These are phyloP conservation scores for Strigops habroptila DNA, from an alignment of 2,113 vertebrate genomes.

Conservation along the genomic window DNA sequence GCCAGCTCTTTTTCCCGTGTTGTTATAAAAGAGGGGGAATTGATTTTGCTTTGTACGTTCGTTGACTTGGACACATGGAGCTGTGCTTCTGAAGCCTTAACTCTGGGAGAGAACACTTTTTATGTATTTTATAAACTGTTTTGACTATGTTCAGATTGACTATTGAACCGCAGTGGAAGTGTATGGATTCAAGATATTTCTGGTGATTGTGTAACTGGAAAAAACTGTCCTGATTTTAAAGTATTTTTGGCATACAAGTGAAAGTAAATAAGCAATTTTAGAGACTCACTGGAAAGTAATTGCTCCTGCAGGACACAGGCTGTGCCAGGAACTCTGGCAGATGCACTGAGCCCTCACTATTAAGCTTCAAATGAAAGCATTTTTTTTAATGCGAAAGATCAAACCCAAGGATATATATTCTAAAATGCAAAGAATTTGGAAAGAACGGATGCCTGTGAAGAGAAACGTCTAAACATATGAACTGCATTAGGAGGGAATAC, in stretches of 20 bases:
- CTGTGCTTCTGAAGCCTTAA: background rate
- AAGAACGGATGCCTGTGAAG: background rate
- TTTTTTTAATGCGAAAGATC: background rate
- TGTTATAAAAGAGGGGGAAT: background rate
- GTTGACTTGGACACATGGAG: background rate
- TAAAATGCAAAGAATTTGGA: conserved; percentile 10
- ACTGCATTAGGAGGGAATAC: background rate
- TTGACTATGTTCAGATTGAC: conserved; percentile 2
- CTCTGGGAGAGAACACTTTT: background rate
- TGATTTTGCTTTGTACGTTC: background rate
- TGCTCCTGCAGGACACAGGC: conserved; percentile 18
- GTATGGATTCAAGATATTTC: conserved; percentile 37
- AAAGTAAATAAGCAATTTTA: conserved; percentile 60
- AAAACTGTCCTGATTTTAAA: conserved; percentile 58
- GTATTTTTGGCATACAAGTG: conserved; percentile 49
- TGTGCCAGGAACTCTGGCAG: conserved; percentile 47
- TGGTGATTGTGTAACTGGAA: conserved; percentile 65
- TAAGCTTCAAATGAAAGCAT: background rate
- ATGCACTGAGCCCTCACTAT: background rate
- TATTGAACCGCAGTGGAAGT: conserved; percentile 22
- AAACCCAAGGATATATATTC: background rate
- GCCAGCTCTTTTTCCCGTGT: background rate
- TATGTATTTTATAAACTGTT: background rate
- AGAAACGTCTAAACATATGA: background rate
- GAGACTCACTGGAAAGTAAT: conserved; percentile 47